These are phyloP conservation scores for Zaprionus camerounensis DNA, from an alignment of 1,140 invertebrate species.

Conservation along the genomic window DNA sequence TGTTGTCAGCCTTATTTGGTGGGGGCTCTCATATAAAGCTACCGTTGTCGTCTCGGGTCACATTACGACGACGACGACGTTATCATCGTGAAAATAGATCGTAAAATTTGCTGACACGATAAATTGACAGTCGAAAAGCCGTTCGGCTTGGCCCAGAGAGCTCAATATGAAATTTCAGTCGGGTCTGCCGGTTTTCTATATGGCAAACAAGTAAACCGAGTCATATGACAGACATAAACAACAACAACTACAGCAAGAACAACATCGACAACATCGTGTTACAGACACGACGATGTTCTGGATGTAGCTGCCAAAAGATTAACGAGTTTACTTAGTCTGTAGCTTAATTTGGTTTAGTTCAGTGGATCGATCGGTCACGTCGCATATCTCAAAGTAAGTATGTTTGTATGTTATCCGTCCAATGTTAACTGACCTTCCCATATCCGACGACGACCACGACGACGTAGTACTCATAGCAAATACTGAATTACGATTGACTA, in stretches of 20 bases:
- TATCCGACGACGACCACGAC: constrained; percentile 25
- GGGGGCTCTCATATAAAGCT: constrained; percentile 8
- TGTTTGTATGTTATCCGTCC: constrained; percentile 5
- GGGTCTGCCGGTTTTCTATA: constrained; percentile 20
- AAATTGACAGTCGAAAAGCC: constrained; percentile 29
- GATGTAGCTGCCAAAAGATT: constrained; percentile 7
- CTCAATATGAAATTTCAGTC: constrained; percentile 63
- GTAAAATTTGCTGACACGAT: constrained; percentile 35
- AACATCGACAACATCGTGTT: neutral
- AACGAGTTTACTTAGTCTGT: constrained; percentile 28
- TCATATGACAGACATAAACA: constrained; percentile 44
- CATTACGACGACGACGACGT: constrained; percentile 18
- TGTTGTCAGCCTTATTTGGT: constrained; percentile 11
- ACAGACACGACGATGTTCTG: constrained; percentile 30
- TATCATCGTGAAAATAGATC: constrained; percentile 43
- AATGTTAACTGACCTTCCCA: constrained; percentile 34
- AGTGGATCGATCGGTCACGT: constrained; percentile 31
- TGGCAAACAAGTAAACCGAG: constrained; percentile 20
- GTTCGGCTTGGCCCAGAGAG: constrained; percentile 26
- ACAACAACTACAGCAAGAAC: neutral
- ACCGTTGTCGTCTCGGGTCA: neutral
- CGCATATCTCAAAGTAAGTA: neutral
- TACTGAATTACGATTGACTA: constrained; percentile 35
- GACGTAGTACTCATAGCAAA: constrained; percentile 36
- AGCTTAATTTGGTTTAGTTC: neutral